These are phyloP conservation scores for Chroicocephalus ridibundus DNA, from an alignment of 2,113 vertebrate species.

Conservation along the genomic window DNA sequence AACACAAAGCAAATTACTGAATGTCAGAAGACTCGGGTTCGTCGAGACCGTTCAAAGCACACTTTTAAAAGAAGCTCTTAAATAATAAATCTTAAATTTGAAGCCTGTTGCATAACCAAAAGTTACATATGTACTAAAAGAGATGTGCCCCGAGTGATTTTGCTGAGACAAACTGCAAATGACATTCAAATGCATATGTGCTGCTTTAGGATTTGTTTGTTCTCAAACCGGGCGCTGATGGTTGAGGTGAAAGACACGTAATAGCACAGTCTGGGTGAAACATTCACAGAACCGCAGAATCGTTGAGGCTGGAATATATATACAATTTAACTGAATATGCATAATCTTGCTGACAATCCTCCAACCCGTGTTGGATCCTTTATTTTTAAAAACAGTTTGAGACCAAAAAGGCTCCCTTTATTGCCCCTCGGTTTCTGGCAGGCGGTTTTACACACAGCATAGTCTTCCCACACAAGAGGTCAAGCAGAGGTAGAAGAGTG, in stretches of 20 bases:
- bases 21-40: neutral
- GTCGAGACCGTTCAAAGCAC: neutral
- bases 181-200: conserved; percentile 36
- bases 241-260: neutral
- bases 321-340: neutral
- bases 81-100: conserved; percentile 39
- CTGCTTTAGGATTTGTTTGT: neutral
- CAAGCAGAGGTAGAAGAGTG: neutral
- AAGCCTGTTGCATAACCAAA: conserved; percentile 31
- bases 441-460: neutral
- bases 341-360: neutral
- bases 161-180: conserved; percentile 2
- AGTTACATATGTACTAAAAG: neutral
- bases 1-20: conserved; percentile 59
- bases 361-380: neutral
- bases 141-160: neutral
- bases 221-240: neutral
- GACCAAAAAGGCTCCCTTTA: neutral
- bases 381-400: neutral
- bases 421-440: neutral
- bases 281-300: neutral
- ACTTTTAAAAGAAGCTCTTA: conserved; percentile 28
- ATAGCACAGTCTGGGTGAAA: neutral
- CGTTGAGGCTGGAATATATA: neutral
- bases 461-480: neutral